Base-by-base conservation (phyloP, 1,140 invertebrate species). In the Temnothorax longispinosus region DNA sequence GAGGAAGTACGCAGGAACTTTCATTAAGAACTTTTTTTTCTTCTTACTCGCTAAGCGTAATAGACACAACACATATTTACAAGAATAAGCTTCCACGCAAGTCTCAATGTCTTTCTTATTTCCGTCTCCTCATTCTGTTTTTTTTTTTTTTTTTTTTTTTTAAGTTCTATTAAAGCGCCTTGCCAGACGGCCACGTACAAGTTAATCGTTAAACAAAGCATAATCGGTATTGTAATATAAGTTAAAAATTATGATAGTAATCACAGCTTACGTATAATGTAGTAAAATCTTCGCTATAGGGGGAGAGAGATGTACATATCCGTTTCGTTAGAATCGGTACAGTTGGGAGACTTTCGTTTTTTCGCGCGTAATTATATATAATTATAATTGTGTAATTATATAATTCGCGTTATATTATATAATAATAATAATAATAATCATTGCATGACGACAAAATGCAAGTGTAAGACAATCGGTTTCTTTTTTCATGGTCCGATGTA, bases 241-340 rank as follows among this genome's bases (percentile, higher is more conserved):
- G 85, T 90, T 91, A 87, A 91, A 90, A 89, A 89, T 89, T 89
- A 90, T 84, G 81, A 89, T 89, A 89, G 84, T 82, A 92, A 92
- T 92, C 92, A 92, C 92, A 92, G 91, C 87, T 92, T 92, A 90
- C 81, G 84, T 72, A 52, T 60, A 41, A 38, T 87, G 77, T 77
- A 84, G 60, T 87, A 91, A 85, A 89, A 82, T 86, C 75, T 77
- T 78, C 76, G 77, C 62, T 85, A 90, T 80, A 91, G 18, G 82
- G 85, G 85, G 91, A 89, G 90, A 92, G 91, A 75, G 88, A 89
- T 92, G 72, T 86, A 90, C 89, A 92, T 78, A 88, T 77, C 85
- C 65, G 52, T 69, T 72, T 87, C 44, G n/a, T 38, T 77, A 75
- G 71, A 75, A 81, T 85, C 38, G 54, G 18, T 74, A 27, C 47